Evolutionary conservation across 2,888 invertebrate genomes (phyloP), one percentile per base, ranked within the genome.

Genomic region (Orchesella flavescens): DNA sequence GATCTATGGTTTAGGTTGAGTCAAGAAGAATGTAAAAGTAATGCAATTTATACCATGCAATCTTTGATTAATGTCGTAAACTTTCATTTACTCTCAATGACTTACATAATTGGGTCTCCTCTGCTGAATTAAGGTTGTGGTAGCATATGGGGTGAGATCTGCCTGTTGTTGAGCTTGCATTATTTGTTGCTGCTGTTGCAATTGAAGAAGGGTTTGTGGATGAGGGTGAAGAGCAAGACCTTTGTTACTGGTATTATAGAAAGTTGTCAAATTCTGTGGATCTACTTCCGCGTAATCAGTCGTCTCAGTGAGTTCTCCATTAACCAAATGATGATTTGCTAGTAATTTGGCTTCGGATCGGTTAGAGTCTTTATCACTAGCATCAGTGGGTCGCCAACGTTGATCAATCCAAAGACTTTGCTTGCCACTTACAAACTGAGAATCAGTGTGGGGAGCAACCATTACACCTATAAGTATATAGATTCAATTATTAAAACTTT

Each of bases 61-160:
- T 59, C 17, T 17, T 59, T 59, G 59, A 12, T 59, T 59, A 17
- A 1, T n/a, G 59, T 49, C 49, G n/a, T 49, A 49, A 49, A 49
- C 5, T 15, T n/a, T 15, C 5, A 7, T 65, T 65, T 53, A 12
- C 0, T 43, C 73, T 73, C 3, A 49, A 12, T 49, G 63, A 80
- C 88, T 84, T 87, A 88, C 88, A 84, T 88, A 88, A 87, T 87
- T 87, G 73, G 87, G 87, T 83, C 88, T 86, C 68, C 88, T 53
- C 61, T 85, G 85, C 65, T 87, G 89, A 86, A 94, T 92, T 55
- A 94, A 91, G 90, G 94, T 94, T 79, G 94, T 94, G 0, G 95
- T 94, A 4, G 95, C 95, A 88, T 95, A 95, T 1, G 95, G 94
- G 83, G 94, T 94, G 89, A 93, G 93, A 87, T 93, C 93, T 12